Base-by-base conservation (phyloP, 1,140 invertebrate genomes). In the Radopholus similis region DNA sequence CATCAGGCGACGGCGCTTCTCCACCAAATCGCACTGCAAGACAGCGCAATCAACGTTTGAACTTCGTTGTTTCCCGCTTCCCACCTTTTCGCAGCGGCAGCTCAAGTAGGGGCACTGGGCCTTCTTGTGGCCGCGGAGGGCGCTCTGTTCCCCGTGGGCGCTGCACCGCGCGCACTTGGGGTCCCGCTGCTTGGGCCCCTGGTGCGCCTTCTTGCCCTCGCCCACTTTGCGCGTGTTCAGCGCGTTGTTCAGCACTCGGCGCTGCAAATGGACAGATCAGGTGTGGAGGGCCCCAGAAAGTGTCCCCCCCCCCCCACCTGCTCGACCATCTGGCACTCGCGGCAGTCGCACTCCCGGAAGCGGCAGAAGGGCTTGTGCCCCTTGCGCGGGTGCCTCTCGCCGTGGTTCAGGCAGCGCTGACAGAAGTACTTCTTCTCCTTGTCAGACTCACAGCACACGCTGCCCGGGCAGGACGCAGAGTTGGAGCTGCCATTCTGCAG, bases 81-180 rank as follows among this genome's bases (percentile, higher is more conserved):
- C 72, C 68, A 74, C 72, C 42, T 51, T 35, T 34, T 70, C 28
- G 37, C 74, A 76, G 6, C 35, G 38, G 58, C 74, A 76, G 13
- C 54, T 38, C 35, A 38, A 35, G 53, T 49, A 76, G 37, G 75
- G 75, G 32, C 74, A 76, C 13, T 37, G 23, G n/a, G 75, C 47
- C 56, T 72, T 70, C 57, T 76, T 76, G 59, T 76, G 74, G n/a
- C 74, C 74, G 4, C 74, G 66, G 2, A 76, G 35, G 8, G 67
- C 66, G 23, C 72, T 53, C 32, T 74, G 59, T 44, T 77, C 47
- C 9, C 74, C 74, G 59, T 76, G 74, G 15, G 75, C 74, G 9
- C 70, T 65, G 37, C 74, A 76, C 26, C 74, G 57, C 5, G 74
- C 74, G 57, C 74, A 76, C 37, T 76, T 76, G 21, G 74, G 74